These are phyloP conservation scores for Harpagifer antarcticus DNA, from an alignment of 2,797 vertebrate species.

Conservation along the genomic window DNA sequence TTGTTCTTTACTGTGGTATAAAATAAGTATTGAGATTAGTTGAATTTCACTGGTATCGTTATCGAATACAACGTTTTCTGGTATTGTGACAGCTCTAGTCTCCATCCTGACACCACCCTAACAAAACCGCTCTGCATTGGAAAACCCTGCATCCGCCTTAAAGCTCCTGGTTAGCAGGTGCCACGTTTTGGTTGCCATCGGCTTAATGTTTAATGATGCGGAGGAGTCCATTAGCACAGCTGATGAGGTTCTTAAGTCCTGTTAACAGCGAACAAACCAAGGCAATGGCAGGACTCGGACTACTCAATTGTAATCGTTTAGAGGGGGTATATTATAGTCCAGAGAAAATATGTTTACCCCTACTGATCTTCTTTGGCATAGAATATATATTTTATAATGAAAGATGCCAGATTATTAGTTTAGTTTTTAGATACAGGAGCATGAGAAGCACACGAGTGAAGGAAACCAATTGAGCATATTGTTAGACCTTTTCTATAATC, in stretches of 20 bases:
- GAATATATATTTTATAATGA: background rate
- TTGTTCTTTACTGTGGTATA: too few species aligned
- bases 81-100: background rate
- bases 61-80: too few species aligned
- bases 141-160: background rate
- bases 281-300: background rate
- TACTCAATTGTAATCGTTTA: background rate
- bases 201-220: conserved; percentile 48
- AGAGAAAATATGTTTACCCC: background rate
- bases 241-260: conserved; percentile 32
- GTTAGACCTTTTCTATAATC: too few species aligned
- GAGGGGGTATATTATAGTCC: background rate
- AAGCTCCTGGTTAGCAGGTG: conserved; percentile 7
- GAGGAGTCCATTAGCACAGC: conserved; percentile 31
- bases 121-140: background rate
- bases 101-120: background rate
- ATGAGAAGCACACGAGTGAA: background rate
- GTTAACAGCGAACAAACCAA: background rate
- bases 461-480: too few species aligned
- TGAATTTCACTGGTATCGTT: too few species aligned
- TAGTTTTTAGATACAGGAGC: background rate
- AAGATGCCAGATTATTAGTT: background rate
- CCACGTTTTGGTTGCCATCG: background rate
- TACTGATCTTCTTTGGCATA: background rate
- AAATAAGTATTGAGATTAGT: too few species aligned